Conservation (phyloP, 2,888 invertebrate species). For the Belgica antarctica region DNA sequence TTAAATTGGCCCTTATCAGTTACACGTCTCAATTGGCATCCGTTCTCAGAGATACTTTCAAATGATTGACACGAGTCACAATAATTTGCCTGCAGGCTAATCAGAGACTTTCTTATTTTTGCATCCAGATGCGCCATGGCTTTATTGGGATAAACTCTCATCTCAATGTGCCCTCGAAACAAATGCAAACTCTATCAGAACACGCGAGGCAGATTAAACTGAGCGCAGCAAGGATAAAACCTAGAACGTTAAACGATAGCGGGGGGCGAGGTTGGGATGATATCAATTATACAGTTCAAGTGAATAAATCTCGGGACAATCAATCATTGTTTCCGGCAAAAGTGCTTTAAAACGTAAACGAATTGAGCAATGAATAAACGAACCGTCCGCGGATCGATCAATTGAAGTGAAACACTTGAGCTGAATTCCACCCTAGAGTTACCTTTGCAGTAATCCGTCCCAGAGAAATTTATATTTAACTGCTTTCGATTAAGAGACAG, state of each 20-base stretch:
- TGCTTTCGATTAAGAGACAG: too few species aligned
- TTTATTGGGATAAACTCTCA: neutral
- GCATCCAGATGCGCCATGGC: constrained; percentile 25
- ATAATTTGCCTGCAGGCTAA: constrained; percentile 26
- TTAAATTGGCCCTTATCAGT: neutral
- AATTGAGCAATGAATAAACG: neutral
- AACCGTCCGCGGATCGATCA: neutral
- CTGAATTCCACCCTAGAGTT: neutral
- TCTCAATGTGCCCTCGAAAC: neutral
- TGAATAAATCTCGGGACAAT: constrained; percentile 42
- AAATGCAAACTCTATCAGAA: neutral
- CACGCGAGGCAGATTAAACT: neutral
- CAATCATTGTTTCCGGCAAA: constrained; percentile 27
- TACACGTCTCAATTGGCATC: neutral
- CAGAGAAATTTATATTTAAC: too few species aligned
- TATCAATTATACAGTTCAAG: constrained; percentile 44
- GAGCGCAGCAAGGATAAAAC: constrained; percentile 1
- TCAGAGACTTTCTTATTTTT: constrained; percentile 25
- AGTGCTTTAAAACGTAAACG: neutral
- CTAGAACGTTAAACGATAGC: neutral
- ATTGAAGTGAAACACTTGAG: neutral
- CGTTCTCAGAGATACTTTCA: too few species aligned
- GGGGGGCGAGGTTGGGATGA: constrained; percentile 22
- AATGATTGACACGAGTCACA: neutral
- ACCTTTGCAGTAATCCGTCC: too few species aligned